Percentiles rank a stretch among this genome's conserved stretches.
These are phyloP conservation scores for Corella eumyota DNA, from an alignment of 23 tunicate genomes.

Conservation along the genomic window DNA sequence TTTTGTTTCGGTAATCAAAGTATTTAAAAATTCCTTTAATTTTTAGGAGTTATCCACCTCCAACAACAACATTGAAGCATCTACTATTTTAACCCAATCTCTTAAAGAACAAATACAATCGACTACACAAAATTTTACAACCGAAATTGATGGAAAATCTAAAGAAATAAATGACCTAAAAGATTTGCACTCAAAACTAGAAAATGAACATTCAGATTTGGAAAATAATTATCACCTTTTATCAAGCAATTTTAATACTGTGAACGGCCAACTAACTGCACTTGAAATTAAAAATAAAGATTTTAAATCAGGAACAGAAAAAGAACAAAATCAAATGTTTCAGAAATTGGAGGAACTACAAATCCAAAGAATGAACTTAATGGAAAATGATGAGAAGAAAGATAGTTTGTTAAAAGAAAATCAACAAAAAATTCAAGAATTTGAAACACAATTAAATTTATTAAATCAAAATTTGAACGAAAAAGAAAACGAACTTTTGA, in stretches of 20 bases:
- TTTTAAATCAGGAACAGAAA: slow-evolving; percentile 3
- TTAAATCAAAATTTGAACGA: neutral
- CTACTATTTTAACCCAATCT: slow-evolving; percentile 24
- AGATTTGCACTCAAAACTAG: neutral
- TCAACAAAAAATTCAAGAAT: too few relatives aligned
- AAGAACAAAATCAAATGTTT: too few relatives aligned
- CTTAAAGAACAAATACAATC: slow-evolving; percentile 69
- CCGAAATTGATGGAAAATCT: slow-evolving; percentile 1
- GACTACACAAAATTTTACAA: too few relatives aligned
- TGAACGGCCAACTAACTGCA: too few relatives aligned
- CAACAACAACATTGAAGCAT: slow-evolving; percentile 25
- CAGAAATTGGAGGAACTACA: too few relatives aligned
- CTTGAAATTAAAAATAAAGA: neutral
- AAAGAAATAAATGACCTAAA: neutral
- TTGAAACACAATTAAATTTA: neutral
- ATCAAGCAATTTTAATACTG: too few relatives aligned
- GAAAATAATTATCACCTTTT: neutral
- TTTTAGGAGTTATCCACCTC: slow-evolving; percentile 39
- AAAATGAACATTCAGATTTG: neutral
- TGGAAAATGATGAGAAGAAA: too few relatives aligned
- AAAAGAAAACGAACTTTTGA: neutral
- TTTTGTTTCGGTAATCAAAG: neutral
- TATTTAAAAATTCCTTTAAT: neutral
- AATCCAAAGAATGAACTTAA: neutral
- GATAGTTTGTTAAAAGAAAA: too few relatives aligned